Evolutionary conservation across 1,140 invertebrate species (phyloP).

Genomic region (Pogonognathellus flavescens): DNA sequence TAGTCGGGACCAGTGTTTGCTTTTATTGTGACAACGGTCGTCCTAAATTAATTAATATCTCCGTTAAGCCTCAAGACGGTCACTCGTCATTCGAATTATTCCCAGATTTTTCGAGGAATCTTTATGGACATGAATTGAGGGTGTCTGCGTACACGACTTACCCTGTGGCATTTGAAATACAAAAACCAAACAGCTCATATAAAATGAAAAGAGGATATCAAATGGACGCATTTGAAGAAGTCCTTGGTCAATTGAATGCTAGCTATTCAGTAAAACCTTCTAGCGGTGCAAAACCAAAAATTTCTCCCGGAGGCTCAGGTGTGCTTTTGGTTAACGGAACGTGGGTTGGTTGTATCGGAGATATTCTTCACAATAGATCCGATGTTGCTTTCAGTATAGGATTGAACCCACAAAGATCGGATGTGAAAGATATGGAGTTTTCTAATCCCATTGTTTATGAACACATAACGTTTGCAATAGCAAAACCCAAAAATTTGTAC

Average conservation of each 20-base stretch:
- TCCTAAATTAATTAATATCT: neutral
- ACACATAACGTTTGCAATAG: neutral
- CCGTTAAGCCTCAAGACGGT: neutral
- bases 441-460: neutral
- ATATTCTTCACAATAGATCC: neutral
- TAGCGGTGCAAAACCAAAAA: neutral
- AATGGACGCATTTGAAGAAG: neutral
- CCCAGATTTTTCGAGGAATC: neutral
- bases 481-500: neutral
- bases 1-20: neutral
- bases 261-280: neutral
- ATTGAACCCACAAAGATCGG: neutral
- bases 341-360: constrained; percentile 4
- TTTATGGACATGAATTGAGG: neutral
- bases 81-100: neutral
- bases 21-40: neutral
- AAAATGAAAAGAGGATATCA: neutral
- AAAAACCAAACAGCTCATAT: neutral
- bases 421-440: neutral
- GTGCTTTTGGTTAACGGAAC: neutral
- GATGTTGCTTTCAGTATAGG: neutral
- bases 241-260: neutral
- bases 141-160: neutral
- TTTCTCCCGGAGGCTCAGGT: neutral
- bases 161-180: neutral